phyloP scores from a whole-genome alignment of 2,113 vertebrate species.

The Sitta europaea region DNA sequence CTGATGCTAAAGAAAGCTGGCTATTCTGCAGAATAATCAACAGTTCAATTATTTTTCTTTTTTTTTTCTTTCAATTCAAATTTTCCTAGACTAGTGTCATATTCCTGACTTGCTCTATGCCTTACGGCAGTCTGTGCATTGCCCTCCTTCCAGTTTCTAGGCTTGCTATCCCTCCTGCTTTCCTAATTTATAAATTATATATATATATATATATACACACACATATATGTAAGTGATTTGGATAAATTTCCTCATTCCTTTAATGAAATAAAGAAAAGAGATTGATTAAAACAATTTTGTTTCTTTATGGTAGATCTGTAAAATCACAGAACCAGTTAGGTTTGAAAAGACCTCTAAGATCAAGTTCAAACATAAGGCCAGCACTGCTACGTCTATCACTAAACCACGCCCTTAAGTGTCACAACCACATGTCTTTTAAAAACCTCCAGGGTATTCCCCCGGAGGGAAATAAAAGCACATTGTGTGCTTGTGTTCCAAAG shows the following conservation, averaged over 20 bases:
- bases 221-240: not conserved
- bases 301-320: not conserved
- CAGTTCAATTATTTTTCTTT: not conserved
- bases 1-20: not conserved
- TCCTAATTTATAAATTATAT: not conserved
- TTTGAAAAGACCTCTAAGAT: not conserved
- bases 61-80: not conserved
- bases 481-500: not conserved
- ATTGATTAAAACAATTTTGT: not conserved
- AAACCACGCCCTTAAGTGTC: not conserved
- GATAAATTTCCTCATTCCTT: not conserved
- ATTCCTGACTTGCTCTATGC: not conserved
- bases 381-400: not conserved
- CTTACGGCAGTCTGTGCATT: fast-evolving
- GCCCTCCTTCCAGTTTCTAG: not conserved
- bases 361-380: not conserved
- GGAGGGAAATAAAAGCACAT: too few relatives aligned
- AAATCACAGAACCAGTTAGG: not conserved
- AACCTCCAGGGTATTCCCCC: not conserved
- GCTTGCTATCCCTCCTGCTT: not conserved
- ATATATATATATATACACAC: not conserved
- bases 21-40: not conserved
- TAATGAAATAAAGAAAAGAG: not conserved
- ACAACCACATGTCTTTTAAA: not conserved
- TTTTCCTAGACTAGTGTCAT: not conserved